Base-by-base conservation (phyloP, 2,888 invertebrate genomes). In the Drosophila affinis region DNA sequence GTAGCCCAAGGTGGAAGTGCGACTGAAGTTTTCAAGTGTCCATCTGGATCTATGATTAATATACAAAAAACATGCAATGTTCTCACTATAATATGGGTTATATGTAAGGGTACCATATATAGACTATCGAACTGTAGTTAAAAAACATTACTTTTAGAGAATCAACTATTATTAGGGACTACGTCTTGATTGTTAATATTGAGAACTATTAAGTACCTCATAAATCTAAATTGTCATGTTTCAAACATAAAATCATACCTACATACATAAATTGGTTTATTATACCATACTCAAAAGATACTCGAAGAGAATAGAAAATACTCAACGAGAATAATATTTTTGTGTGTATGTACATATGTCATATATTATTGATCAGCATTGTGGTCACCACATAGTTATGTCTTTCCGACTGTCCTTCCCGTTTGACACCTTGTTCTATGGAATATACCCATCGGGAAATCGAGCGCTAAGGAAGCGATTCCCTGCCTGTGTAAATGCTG, bases 1-100 rank as follows among this genome's bases (percentile, higher is more conserved):
- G 88, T 92, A 46, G 92, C 92, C 21, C 92, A 92, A 89, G 92
- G 92, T 45, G 92, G 92, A 48, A 92, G 90, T 70, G 92, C 92
- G 58, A 90, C 92, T 12, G 92, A 92, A 76, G 92, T 92, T 21
- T 93, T 91, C 72, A 91, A 92, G 75, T 93, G 93, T 78, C 90
- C 92, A 17, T 86, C 88, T 49, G 91, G 91, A 39, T 92, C 92
- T 14, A 91, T 92, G 89, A 92, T 93, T 72, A 90, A 91, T 80
- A 85, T 90, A 78, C 91, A 92, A 81, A 92, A 92, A 83, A 92
- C 92, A 17, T 92, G 92, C 69, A 92, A 91, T 77, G 91, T 92
- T 69, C 90, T 92, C 67, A 89, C 79, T 59, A 51, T 59, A 29
- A 69, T 62, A 58, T 63, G 61, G 34, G 24, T 49, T 27, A 69